phyloP scores from a whole-genome alignment of 1,140 invertebrate genomes.

The Bathynomus jamesi region DNA sequence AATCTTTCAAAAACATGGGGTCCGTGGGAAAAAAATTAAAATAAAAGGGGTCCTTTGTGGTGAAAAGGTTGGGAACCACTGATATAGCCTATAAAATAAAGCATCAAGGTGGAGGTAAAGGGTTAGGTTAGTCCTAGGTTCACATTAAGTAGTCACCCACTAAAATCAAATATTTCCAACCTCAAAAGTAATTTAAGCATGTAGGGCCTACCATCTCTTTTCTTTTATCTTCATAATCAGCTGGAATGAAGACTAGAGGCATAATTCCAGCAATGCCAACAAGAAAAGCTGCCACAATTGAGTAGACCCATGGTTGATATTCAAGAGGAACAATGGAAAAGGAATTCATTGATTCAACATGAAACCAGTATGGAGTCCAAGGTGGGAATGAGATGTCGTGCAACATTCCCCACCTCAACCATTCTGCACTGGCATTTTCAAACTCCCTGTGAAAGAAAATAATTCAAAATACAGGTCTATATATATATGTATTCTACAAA shows the following conservation, averaged over 20 bases:
- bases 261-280: slow-evolving; percentile 84
- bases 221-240: slow-evolving; percentile 40
- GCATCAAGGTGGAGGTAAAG: too few relatives aligned
- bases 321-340: neutral
- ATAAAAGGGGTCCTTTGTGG: too few relatives aligned
- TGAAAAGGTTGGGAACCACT: too few relatives aligned
- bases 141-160: too few relatives aligned
- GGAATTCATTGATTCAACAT: neutral
- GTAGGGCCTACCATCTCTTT: neutral
- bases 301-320: slow-evolving; percentile 74
- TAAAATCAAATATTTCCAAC: too few relatives aligned
- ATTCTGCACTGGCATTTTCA: neutral
- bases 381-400: neutral
- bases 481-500: too few relatives aligned
- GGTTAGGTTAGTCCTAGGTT: too few relatives aligned
- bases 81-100: too few relatives aligned
- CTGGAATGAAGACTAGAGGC: slow-evolving; percentile 77
- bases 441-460: neutral
- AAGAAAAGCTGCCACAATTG: slow-evolving; percentile 70
- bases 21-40: too few relatives aligned
- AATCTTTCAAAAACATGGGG: too few relatives aligned
- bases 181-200: too few relatives aligned
- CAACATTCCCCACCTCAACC: neutral
- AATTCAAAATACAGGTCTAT: too few relatives aligned
- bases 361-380: neutral